Evolutionary conservation across 2,113 vertebrate genomes (phyloP), one percentile per base, ranked within the genome.

Genomic region (Elephantulus edwardii): DNA sequence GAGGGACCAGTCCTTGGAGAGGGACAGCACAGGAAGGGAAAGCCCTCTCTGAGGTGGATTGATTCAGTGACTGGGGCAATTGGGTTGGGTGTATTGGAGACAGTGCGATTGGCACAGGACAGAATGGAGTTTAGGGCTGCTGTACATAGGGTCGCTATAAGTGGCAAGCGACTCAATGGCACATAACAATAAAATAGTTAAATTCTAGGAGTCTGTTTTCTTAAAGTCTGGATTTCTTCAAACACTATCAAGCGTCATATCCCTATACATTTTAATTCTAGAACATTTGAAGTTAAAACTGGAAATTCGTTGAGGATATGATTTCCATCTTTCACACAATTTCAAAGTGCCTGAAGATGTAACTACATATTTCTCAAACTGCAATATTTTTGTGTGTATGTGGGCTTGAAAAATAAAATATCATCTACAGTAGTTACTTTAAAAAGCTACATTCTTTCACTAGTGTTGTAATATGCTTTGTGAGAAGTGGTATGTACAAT

Each of bases 241-340:
- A 79, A 83, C 56, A 89, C 19, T 24, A 91, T 33, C 81, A 30
- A 91, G 50, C 70, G 82, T 86, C 44, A 76, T 12, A 81, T 91
- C 88, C 89, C 46, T 83, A 33, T 72, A 83, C 80, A 80, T 83
- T 92, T 75, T 80, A 93, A 70, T 92, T 91, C 54, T 74, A 88
- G 75, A 22, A 82, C 17, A 79, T 85, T 78, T 42, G 78, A 92
- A 88, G 68, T 82, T 91, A 83, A 92, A 80, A 60, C 52, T 71
- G 35, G 30, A 91, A 92, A 81, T 5, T 83, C 38, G 88, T 75
- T 5, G 76, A 75, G 24, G 30, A 42, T 74, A 58, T 9, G 22
- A 6, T 93, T 12, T 91, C 26, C 35, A 1, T 84, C 10, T 92
- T 87, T 66, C 33, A 70, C 28, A 66, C 40, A 72, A 68, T 80